Evolutionary conservation across 2,888 invertebrate genomes (phyloP).

Genomic region (Leucophenga montana): DNA sequence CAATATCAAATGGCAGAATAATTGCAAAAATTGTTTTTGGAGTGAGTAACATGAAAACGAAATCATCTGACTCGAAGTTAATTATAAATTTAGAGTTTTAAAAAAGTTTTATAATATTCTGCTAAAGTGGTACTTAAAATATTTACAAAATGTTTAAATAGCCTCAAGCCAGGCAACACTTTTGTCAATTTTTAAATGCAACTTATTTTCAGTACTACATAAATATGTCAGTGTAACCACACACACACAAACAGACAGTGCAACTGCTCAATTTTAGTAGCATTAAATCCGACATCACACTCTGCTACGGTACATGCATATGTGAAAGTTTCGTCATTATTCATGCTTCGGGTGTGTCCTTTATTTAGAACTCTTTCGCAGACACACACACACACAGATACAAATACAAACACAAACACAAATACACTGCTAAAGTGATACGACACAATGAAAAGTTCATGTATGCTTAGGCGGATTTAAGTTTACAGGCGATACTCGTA

Average conservation of each 20-base stretch:
- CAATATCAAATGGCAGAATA: too few species aligned
- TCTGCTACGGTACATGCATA: background rate
- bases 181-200: background rate
- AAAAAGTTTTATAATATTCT: too few species aligned
- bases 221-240: slow-evolving; percentile 15
- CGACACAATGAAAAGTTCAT: background rate
- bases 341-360: slow-evolving; percentile 12
- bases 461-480: slow-evolving; percentile 19
- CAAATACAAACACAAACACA: background rate
- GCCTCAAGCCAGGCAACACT: too few species aligned
- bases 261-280: background rate
- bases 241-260: too few species aligned
- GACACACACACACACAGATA: background rate
- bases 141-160: too few species aligned
- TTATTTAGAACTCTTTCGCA: background rate
- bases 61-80: too few species aligned
- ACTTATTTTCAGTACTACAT: background rate
- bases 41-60: too few species aligned
- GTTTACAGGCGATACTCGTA: too few species aligned
- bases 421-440: background rate
- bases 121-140: too few species aligned
- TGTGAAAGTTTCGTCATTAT: slow-evolving; percentile 20
- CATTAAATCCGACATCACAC: background rate
- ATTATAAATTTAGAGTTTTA: too few species aligned
- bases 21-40: too few species aligned